These are phyloP conservation scores for Eulemur coronatus DNA, from an alignment of 2,797 vertebrate species.

Conservation along the genomic window DNA sequence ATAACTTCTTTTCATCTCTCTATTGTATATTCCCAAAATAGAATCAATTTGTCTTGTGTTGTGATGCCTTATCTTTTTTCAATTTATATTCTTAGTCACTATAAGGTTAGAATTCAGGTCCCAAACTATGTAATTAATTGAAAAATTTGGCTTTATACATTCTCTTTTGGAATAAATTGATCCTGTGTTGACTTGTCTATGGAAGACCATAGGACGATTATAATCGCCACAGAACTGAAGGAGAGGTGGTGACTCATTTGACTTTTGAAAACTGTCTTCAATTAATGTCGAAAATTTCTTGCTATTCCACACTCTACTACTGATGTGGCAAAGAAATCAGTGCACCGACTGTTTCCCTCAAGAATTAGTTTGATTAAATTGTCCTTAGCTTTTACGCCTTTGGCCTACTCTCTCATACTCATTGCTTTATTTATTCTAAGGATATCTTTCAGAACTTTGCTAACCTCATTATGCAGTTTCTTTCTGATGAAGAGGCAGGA, in stretches of 20 bases:
- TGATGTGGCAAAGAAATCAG: not conserved
- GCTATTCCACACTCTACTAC: not conserved
- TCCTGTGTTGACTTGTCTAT: not conserved
- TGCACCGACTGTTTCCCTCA: not conserved
- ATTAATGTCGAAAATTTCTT: not conserved
- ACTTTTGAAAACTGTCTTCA: constrained; percentile 24
- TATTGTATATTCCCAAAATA: not conserved
- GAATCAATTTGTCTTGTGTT: not conserved
- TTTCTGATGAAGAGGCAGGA: not conserved
- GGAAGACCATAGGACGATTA: not conserved
- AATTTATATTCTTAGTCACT: not conserved
- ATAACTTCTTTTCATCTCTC: not conserved
- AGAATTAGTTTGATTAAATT: not conserved
- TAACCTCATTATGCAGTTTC: not conserved
- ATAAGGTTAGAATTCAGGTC: not conserved
- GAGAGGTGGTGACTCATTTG: not conserved
- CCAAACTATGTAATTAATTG: not conserved
- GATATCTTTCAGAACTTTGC: not conserved
- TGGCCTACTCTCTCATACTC: not conserved
- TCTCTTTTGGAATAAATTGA: not conserved
- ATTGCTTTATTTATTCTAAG: constrained; percentile 13
- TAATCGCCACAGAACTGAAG: not conserved
- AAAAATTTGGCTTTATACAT: not conserved
- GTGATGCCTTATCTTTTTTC: not conserved
- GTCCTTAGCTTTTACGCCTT: not conserved